Conservation (phyloP, 2,797 vertebrate genomes). For the Philypnodon macrostomus region DNA sequence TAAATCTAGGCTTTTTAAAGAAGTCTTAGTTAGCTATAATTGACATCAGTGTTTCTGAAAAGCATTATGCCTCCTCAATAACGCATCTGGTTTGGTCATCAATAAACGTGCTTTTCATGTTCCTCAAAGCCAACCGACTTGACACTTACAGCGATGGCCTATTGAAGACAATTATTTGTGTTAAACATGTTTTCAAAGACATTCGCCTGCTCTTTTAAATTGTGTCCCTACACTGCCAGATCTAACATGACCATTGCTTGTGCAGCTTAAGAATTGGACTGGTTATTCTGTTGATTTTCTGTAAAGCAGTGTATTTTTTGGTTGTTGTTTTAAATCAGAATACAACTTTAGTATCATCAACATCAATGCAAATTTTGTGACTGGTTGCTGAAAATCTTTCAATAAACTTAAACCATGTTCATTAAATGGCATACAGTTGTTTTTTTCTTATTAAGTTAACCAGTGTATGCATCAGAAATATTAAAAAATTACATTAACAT, state of each 20-base stretch:
- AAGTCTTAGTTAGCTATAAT: constrained; percentile 59
- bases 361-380: constrained; percentile 41
- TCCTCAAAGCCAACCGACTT: constrained; percentile 50
- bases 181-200: constrained; percentile 46
- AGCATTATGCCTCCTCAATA: constrained; percentile 53
- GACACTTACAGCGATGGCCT: constrained; percentile 41
- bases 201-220: constrained; percentile 29
- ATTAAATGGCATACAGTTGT: constrained; percentile 1
- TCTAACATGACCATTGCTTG: constrained; percentile 13
- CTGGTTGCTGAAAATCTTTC: constrained; percentile 44
- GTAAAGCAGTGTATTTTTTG: constrained; percentile 5
- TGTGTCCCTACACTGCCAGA: constrained; percentile 9
- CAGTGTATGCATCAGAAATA: no score
- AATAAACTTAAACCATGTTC: constrained; percentile 58
- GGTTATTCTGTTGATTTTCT: constrained; percentile 10
- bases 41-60: constrained; percentile 69
- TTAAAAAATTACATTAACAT: no score
- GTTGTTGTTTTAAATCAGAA: constrained; percentile 9
- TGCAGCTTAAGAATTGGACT: constrained; percentile 13
- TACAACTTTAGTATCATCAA: constrained; percentile 20
- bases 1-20: constrained; percentile 58
- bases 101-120: constrained; percentile 44
- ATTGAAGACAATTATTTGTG: constrained; percentile 57
- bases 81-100: constrained; percentile 48
- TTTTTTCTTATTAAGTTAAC: no score